Conservation (phyloP, 2,113 vertebrate species). For the Vimba vimba region DNA sequence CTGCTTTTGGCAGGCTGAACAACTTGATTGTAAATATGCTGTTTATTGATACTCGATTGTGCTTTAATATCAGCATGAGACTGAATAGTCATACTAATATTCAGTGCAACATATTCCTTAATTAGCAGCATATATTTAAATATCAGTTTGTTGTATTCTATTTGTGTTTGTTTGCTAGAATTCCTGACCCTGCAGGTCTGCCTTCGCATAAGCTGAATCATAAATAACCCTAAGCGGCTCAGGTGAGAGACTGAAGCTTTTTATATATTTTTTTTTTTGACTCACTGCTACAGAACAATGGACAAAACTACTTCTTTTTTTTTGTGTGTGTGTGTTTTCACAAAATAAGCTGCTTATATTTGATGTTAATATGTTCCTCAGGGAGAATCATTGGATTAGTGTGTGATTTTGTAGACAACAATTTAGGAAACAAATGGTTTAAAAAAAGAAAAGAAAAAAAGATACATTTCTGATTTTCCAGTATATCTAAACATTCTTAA, state of each 20-base stretch:
- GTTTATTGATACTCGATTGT: neutral
- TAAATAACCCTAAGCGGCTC: conserved; percentile 13
- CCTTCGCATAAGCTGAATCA: conserved; percentile 9
- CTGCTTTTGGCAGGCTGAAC: neutral
- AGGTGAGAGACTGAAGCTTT: neutral
- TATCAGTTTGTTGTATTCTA: neutral
- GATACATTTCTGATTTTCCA: too few relatives aligned
- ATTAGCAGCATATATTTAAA: neutral
- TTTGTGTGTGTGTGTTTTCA: neutral
- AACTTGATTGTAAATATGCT: neutral
- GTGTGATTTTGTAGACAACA: conserved; percentile 28
- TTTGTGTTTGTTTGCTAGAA: conserved; percentile 26
- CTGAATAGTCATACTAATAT: neutral
- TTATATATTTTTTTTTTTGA: neutral
- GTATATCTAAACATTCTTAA: too few relatives aligned
- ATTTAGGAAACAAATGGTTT: neutral
- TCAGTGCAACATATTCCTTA: neutral
- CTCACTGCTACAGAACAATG: neutral
- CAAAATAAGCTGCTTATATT: neutral
- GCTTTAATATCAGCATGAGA: neutral
- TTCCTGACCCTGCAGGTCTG: neutral
- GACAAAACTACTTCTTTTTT: neutral
- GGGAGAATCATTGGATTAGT: conserved; percentile 10
- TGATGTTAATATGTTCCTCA: conserved; percentile 25
- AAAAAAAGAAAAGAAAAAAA: too few relatives aligned